Percentiles rank a stretch among this genome's conserved stretches.
phyloP scores from a whole-genome alignment of 2,113 vertebrate genomes.

The Gymnocephalus cernua region DNA sequence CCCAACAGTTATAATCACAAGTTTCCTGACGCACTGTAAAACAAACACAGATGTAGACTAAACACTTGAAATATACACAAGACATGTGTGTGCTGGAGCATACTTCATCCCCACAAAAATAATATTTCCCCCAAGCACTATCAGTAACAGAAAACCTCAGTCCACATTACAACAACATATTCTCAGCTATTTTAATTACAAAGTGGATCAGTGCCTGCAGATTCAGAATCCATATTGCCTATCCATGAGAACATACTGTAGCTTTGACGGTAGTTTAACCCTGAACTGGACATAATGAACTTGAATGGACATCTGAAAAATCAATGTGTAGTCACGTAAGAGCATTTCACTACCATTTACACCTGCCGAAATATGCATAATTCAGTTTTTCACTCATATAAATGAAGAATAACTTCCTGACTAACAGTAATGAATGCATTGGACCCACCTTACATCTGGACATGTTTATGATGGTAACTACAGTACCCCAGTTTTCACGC shows the following conservation, averaged over 20 bases:
- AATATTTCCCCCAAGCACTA: constrained; percentile 5
- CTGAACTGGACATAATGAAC: not conserved
- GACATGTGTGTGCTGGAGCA: constrained; percentile 7
- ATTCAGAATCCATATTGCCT: not conserved
- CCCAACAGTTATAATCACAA: constrained; percentile 9
- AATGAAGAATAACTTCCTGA: not conserved
- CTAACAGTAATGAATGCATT: not conserved
- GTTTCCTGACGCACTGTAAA: constrained; percentile 34
- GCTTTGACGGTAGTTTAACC: not conserved
- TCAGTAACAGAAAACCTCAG: constrained; percentile 31
- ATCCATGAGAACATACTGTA: not conserved
- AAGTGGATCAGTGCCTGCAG: not conserved
- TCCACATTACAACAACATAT: constrained; percentile 14
- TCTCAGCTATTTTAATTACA: constrained; percentile 25
- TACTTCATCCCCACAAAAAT: constrained; percentile 23
- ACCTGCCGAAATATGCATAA: not conserved
- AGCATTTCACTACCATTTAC: not conserved
- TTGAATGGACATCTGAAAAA: not conserved
- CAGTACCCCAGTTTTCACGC: not conserved
- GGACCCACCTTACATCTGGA: not conserved
- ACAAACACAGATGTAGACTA: constrained; percentile 41
- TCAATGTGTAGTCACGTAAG: not conserved
- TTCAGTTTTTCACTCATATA: not conserved
- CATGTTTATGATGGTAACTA: not conserved
- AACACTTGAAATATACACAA: constrained; percentile 42